Evolutionary conservation across 2,888 invertebrate species (phyloP).

Genomic region (Mesorhabditis sp.): DNA sequence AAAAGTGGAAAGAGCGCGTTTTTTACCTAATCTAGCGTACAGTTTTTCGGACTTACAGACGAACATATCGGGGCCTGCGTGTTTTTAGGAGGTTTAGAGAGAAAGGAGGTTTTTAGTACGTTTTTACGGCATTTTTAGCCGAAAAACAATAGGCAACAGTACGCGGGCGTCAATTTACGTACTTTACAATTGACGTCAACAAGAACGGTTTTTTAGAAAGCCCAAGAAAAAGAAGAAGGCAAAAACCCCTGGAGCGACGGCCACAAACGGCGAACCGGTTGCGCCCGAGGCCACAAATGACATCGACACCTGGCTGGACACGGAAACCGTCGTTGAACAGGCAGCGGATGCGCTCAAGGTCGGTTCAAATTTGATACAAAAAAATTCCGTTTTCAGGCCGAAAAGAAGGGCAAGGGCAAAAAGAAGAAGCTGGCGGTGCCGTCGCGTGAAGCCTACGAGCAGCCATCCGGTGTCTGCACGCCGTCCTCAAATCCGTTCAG

Average conservation of each 20-base stretch:
- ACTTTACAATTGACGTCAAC: too few relatives aligned
- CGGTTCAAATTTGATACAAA: constrained; percentile 14
- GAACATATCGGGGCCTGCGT: too few relatives aligned
- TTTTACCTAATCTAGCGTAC: too few relatives aligned
- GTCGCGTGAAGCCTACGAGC: constrained; percentile 36
- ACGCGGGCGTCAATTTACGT: too few relatives aligned
- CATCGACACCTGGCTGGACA: constrained; percentile 60
- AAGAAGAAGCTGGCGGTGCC: constrained; percentile 18
- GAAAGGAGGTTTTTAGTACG: too few relatives aligned
- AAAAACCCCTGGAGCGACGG: not conserved
- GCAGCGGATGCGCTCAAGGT: constrained; percentile 37
- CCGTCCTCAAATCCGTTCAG: constrained; percentile 44
- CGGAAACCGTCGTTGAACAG: constrained; percentile 33
- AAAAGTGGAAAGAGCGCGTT: too few relatives aligned
- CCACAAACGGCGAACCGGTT: constrained; percentile 6
- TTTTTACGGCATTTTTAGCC: not conserved
- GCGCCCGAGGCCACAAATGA: not conserved
- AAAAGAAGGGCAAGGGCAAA: constrained; percentile 30
- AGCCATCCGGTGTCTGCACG: constrained; percentile 61
- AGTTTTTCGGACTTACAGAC: too few relatives aligned
- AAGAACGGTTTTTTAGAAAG: too few relatives aligned
- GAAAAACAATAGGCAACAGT: not conserved
- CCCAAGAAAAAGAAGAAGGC: constrained; percentile 11
- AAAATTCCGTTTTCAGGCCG: not conserved
- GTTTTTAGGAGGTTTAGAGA: too few relatives aligned